Evolutionary conservation across 2,113 vertebrate genomes (phyloP).

Genomic region (Ictalurus punctatus): DNA sequence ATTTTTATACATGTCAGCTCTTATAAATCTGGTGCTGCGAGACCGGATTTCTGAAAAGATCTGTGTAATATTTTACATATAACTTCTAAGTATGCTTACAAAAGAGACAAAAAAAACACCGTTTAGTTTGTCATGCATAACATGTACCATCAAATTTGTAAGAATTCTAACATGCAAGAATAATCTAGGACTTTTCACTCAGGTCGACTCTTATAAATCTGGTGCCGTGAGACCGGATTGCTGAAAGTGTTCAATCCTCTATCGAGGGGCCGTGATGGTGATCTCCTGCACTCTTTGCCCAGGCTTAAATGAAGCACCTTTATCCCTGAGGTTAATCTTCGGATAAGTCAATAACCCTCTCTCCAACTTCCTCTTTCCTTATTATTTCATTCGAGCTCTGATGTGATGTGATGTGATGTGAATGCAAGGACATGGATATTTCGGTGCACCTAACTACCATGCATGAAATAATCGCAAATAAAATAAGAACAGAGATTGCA

Average conservation of each 20-base stretch:
- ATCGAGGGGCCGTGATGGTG: not conserved
- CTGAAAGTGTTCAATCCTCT: not conserved
- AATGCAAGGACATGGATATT: not conserved
- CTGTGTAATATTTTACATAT: too few relatives aligned
- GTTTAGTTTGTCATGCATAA: too few relatives aligned
- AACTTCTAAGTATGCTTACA: too few relatives aligned
- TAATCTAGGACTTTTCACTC: not conserved
- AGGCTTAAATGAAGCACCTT: not conserved
- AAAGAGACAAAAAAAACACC: too few relatives aligned
- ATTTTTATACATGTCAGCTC: not conserved
- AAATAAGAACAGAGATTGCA: conserved; percentile 1
- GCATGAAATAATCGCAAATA: not conserved
- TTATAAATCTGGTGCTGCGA: too few relatives aligned
- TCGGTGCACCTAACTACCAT: not conserved
- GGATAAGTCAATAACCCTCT: conserved; percentile 19
- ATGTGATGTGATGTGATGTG: not conserved
- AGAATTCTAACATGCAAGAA: too few relatives aligned
- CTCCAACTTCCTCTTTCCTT: not conserved
- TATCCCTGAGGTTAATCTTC: conserved; percentile 11
- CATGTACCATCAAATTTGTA: too few relatives aligned
- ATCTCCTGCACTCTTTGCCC: conserved; percentile 3
- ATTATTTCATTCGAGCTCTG: conserved; percentile 8
- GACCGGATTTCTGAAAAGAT: too few relatives aligned
- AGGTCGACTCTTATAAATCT: not conserved
- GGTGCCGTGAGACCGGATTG: not conserved